Conservation (phyloP, 2,888 invertebrate species). For the Epirrita christyi region DNA sequence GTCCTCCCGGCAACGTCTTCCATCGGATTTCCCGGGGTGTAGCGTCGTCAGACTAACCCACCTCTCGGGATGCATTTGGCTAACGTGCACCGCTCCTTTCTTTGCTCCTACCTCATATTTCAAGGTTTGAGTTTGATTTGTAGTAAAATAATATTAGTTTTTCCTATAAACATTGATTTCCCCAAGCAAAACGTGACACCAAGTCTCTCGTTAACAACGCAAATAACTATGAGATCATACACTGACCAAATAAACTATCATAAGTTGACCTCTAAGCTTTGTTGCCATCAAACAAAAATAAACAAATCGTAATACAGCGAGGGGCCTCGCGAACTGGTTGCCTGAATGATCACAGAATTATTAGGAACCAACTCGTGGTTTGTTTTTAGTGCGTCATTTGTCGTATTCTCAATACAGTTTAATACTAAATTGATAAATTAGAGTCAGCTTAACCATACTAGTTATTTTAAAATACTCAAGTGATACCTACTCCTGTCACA, state of each 20-base stretch:
- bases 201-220: slow-evolving; percentile 35
- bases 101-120: no score
- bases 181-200: slow-evolving; percentile 23
- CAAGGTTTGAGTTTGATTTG: neutral
- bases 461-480: no score
- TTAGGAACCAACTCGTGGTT: slow-evolving; percentile 48
- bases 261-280: slow-evolving; percentile 37
- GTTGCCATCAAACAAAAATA: slow-evolving; percentile 25
- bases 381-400: slow-evolving; percentile 49
- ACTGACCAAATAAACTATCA: slow-evolving; percentile 30
- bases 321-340: slow-evolving; percentile 41
- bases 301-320: slow-evolving; percentile 27
- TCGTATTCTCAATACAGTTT: no score
- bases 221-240: slow-evolving; percentile 54
- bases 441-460: no score
- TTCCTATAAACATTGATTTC: slow-evolving; percentile 1
- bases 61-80: no score
- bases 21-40: no score
- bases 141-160: neutral
- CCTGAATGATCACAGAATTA: slow-evolving; percentile 47
- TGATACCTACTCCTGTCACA: no score
- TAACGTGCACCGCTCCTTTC: no score
- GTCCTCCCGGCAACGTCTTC: no score
- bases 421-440: no score
- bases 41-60: no score